Base-by-base conservation (phyloP, 2,113 vertebrate genomes). In the Passer montanus region DNA sequence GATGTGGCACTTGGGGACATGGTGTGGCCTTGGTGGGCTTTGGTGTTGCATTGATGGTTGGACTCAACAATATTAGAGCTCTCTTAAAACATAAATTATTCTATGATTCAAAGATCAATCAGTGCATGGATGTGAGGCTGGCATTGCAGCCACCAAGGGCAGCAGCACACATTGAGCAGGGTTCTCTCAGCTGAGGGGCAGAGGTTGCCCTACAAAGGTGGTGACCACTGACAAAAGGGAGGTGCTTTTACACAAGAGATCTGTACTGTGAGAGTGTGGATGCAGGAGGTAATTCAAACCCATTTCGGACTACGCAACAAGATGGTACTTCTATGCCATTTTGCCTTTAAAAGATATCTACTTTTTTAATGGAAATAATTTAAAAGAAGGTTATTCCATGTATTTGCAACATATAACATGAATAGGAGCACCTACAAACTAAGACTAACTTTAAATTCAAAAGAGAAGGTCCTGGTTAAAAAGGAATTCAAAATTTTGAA, bases 91-190 rank as follows among this genome's bases (percentile, higher is more conserved):
- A 4, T 13, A 24, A 46, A 31, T 18, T 5, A 41, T 53, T 60
- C 28, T 22, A 1, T 22, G n/a, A 19, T 50, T 30, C n/a, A 21
- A 10, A 30, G 39, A 58, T 59, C 21, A 15, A 2, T 30, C 47
- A 17, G 20, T 11, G 15, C 0, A 0, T 8, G 0, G 4, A 21
- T 44, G 43, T 30, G n/a, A 81, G 72, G 31, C 28, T 33, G n/a
- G 13, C 41, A 4, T 2, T 9, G 53, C 73, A 86, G 81, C 26
- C 87, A 52, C 27, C 20, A 46, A 43, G 59, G 52, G 27, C 58
- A 55, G n/a, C 68, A 47, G 50, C 53, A 30, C 41, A 9, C 44
- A 4, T 0, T 37, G 56, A 37, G n/a, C 58, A 18, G 2, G 26
- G 16, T 24, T 77, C 76, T 60, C 46, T 37, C 49, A 44, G 27